phyloP scores from a whole-genome alignment of 2,888 invertebrate genomes.

The Drosophila differens region DNA sequence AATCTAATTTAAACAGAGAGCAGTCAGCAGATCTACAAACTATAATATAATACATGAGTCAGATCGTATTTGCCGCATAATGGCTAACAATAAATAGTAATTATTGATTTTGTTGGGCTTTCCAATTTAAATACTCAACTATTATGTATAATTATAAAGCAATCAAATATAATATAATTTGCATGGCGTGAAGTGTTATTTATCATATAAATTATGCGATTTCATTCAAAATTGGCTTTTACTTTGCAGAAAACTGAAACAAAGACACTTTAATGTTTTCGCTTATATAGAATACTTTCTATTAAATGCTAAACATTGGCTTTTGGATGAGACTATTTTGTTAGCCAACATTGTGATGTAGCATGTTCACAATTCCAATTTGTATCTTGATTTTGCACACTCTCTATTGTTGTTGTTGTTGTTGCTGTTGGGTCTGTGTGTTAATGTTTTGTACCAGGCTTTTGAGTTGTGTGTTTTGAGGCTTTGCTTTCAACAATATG shows the following conservation, averaged over 20 bases:
- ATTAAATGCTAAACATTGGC: neutral
- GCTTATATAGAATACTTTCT: neutral
- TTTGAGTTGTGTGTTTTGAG: conserved; percentile 50
- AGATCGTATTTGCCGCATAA: neutral
- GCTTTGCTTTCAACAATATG: conserved; percentile 61
- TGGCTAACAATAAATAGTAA: neutral
- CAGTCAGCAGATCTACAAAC: neutral
- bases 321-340: conserved; percentile 16
- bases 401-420: conserved; percentile 23
- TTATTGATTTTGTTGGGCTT: neutral
- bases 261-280: neutral
- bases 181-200: neutral
- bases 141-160: conserved; percentile 6
- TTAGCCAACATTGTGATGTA: conserved; percentile 24
- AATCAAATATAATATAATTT: neutral
- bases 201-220: neutral
- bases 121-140: neutral
- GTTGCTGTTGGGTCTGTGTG: conserved; percentile 7
- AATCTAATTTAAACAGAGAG: neutral
- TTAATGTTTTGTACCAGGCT: conserved; percentile 26
- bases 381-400: conserved; percentile 51
- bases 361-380: conserved; percentile 31
- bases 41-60: neutral
- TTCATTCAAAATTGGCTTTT: neutral
- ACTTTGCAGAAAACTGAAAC: neutral